Percentiles rank a stretch among this genome's conserved stretches.
phyloP scores from a whole-genome alignment of 2,113 vertebrate genomes.

The Accipiter cooperii region DNA sequence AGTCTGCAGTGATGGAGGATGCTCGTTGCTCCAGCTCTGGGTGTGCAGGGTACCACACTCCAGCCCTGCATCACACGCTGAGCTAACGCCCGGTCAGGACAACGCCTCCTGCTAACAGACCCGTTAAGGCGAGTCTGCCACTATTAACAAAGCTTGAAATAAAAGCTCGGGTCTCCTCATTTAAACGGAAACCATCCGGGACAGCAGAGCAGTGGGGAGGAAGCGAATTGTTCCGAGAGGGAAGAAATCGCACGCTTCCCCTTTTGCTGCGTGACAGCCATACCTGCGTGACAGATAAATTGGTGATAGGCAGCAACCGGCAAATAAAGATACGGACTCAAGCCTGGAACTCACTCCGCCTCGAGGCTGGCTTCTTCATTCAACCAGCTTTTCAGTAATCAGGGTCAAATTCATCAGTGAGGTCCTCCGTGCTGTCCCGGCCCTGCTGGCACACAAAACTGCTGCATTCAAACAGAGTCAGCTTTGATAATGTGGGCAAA shows the following conservation, averaged over 20 bases:
- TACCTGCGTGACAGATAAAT: background rate
- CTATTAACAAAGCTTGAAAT: background rate
- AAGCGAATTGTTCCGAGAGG: background rate
- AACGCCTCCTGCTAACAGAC: background rate
- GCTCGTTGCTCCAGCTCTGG: background rate
- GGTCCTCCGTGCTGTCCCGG: rapidly evolving
- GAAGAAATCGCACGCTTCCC: background rate
- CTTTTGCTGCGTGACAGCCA: background rate
- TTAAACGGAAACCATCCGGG: background rate
- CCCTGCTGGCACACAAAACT: background rate
- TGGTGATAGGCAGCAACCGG: background rate
- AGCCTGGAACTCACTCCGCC: background rate
- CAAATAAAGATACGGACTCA: rapidly evolving
- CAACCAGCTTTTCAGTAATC: background rate
- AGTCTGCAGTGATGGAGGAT: background rate
- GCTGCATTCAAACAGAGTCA: background rate
- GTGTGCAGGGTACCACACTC: background rate
- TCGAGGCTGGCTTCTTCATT: background rate
- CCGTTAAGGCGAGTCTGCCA: background rate
- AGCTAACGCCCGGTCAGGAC: background rate
- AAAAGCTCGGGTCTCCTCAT: background rate
- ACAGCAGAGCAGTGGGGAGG: background rate
- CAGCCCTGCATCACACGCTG: rapidly evolving
- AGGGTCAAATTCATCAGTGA: background rate
- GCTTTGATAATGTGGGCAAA: rapidly evolving